Conservation (phyloP, 2,113 vertebrate genomes). For the Aphelocoma coerulescens region DNA sequence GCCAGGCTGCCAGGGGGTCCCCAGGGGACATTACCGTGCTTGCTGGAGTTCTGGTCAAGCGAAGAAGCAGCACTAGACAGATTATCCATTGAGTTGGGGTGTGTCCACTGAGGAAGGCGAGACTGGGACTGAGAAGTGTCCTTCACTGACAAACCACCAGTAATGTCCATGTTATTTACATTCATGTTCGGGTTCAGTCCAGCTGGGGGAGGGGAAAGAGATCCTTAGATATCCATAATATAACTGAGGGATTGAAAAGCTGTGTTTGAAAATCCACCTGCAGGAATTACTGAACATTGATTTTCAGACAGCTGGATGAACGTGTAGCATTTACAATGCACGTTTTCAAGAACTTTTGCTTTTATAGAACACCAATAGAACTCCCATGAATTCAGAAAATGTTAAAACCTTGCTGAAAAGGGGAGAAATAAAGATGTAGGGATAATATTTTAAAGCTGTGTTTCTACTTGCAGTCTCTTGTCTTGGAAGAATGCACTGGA, state of each 20-base stretch:
- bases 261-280: not conserved
- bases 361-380: not conserved
- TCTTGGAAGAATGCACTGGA: not conserved
- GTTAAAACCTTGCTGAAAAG: not conserved
- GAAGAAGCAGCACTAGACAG: constrained; percentile 88
- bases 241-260: not conserved
- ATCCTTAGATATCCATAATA: not conserved
- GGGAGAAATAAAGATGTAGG: not conserved
- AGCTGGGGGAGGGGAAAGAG: constrained; percentile 70
- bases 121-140: constrained; percentile 95
- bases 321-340: not conserved
- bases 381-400: not conserved
- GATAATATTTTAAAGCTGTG: not conserved
- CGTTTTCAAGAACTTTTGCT: not conserved
- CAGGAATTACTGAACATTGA: not conserved
- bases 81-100: constrained; percentile 93
- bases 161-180: constrained; percentile 94
- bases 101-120: constrained; percentile 98
- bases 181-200: constrained; percentile 96
- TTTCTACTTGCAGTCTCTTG: not conserved
- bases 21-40: constrained; percentile 79
- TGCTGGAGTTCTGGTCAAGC: constrained; percentile 92
- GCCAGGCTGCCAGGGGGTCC: not conserved
- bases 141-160: constrained; percentile 89
- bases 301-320: not conserved